A percentile compares a stretch with the other conserved stretches of the same genome.
phyloP scores from a whole-genome alignment of 2,888 invertebrate genomes.

The Hypselothyrea guttata region DNA sequence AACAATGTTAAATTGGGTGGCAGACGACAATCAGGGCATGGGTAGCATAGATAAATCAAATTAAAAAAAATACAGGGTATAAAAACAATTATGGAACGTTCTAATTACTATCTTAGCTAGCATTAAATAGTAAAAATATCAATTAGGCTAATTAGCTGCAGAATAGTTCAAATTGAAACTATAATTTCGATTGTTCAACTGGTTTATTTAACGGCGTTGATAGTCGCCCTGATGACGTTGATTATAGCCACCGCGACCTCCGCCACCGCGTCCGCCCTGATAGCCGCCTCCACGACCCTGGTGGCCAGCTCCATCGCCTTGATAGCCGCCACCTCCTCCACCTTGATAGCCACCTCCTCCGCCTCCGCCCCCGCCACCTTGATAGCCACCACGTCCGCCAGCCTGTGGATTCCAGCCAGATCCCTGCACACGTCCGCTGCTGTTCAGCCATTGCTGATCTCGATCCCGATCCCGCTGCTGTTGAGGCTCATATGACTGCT shows the following conservation, averaged over 20 bases:
- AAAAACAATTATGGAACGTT: constrained; percentile 15
- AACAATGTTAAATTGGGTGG: constrained; percentile 17
- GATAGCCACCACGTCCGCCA: constrained; percentile 42
- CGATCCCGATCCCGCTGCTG: constrained; percentile 57
- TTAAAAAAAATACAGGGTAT: too few species aligned
- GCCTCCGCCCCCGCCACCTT: constrained; percentile 42
- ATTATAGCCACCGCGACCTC: constrained; percentile 48
- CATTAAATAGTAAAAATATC: constrained; percentile 40
- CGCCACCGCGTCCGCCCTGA: constrained; percentile 38
- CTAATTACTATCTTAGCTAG: constrained; percentile 29
- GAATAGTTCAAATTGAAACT: constrained; percentile 6
- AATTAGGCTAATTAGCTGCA: constrained; percentile 22
- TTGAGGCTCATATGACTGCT: constrained; percentile 46
- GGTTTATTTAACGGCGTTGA: constrained; percentile 28
- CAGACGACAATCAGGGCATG: constrained; percentile 1
- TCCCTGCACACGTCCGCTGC: constrained; percentile 82
- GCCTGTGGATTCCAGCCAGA: constrained; percentile 76
- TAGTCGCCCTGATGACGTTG: constrained; percentile 47
- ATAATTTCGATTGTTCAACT: neutral
- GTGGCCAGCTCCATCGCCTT: constrained; percentile 28
- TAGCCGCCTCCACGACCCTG: constrained; percentile 48
- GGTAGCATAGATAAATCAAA: too few species aligned
- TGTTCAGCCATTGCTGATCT: constrained; percentile 72
- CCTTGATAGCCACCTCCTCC: constrained; percentile 24
- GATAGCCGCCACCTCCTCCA: constrained; percentile 55